Evolutionary conservation across 2,113 vertebrate species (phyloP).

Genomic region (Hippocampus guttulatus): DNA sequence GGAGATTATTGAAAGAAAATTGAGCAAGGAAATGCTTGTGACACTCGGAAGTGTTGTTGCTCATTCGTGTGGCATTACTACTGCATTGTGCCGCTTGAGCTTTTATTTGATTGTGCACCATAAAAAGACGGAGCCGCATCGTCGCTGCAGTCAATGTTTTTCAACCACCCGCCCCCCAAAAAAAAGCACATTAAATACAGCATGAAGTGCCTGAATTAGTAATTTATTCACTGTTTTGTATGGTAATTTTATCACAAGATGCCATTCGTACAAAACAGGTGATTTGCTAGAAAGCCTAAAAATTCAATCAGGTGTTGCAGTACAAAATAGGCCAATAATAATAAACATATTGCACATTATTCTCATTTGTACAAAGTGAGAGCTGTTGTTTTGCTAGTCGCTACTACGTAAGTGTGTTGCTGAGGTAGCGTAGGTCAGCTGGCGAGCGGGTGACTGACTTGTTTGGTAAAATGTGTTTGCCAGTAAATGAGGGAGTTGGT

Average conservation of each 20-base stretch:
- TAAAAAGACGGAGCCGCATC: background rate
- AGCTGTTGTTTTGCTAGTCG: too few relatives aligned
- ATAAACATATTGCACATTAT: background rate
- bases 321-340: background rate
- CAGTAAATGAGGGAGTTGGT: too few relatives aligned
- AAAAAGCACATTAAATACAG: background rate
- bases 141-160: background rate
- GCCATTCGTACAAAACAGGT: conserved; percentile 37
- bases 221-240: conserved; percentile 7
- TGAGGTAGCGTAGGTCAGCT: too few relatives aligned
- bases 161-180: background rate
- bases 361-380: background rate
- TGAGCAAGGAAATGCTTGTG: background rate
- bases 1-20: too few relatives aligned
- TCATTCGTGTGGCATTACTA: background rate
- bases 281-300: conserved; percentile 38
- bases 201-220: background rate
- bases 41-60: background rate
- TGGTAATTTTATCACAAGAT: conserved; percentile 6
- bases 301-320: conserved; percentile 34
- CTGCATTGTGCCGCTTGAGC: background rate
- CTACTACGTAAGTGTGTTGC: too few relatives aligned
- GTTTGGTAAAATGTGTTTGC: too few relatives aligned
- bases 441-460: too few relatives aligned
- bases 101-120: background rate